These are phyloP conservation scores for Hippolais icterina DNA, from an alignment of 2,113 vertebrate species.

Conservation along the genomic window DNA sequence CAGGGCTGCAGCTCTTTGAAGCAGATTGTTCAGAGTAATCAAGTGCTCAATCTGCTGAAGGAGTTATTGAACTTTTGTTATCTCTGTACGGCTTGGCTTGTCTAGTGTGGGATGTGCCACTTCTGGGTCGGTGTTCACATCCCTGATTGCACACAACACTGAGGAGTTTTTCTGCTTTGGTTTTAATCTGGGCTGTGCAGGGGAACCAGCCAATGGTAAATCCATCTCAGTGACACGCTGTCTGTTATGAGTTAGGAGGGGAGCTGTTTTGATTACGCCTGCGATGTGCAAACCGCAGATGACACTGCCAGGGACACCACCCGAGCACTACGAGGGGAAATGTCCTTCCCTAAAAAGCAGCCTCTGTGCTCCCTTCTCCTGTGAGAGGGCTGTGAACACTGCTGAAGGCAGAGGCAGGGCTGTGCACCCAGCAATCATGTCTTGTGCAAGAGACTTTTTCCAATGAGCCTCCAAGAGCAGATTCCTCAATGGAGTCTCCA, in stretches of 20 bases:
- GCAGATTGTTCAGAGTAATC: constrained; percentile 2
- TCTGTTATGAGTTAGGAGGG: not conserved
- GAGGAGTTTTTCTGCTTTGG: not conserved
- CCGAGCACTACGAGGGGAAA: not conserved
- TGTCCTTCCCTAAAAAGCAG: not conserved
- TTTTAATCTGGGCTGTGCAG: not conserved
- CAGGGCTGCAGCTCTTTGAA: constrained; percentile 27
- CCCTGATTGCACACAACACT: not conserved
- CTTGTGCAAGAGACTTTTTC: not conserved
- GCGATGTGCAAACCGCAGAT: not conserved
- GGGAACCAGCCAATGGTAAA: not conserved
- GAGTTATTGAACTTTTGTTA: constrained; percentile 44
- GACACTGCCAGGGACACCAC: not conserved
- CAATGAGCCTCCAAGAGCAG: not conserved
- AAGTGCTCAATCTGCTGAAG: constrained; percentile 34
- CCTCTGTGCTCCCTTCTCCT: not conserved
- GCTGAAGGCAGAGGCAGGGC: not conserved
- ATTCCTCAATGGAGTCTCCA: not conserved
- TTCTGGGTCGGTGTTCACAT: not conserved
- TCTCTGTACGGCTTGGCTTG: not conserved
- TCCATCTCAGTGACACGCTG: not conserved
- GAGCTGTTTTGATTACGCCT: not conserved
- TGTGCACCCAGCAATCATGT: not conserved
- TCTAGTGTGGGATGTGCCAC: not conserved
- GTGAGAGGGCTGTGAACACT: not conserved